Base-by-base conservation (phyloP, 92 coral and sea anemone genomes). In the Actinostola sp. region DNA sequence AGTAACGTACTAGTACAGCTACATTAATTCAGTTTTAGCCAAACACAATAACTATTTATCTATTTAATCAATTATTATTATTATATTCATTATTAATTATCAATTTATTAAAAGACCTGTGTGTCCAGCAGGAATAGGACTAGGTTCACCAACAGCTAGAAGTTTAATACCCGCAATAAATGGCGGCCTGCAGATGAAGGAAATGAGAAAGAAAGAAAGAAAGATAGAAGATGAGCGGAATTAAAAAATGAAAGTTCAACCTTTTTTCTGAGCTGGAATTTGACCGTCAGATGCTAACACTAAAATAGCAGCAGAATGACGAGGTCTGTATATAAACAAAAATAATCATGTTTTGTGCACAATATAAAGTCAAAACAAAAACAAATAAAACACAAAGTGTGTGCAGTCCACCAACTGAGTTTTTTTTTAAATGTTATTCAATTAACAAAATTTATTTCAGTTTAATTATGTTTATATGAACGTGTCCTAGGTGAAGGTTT, bases 221-320 rank as follows among this genome's bases (percentile, higher is more conserved):
- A 48, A 48, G 25, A 21, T 8, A 29, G 23, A 46, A 12, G n/a
- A 51, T 8, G 39, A 61, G 11, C 30, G 64, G 7, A 29, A 16
- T 8, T 3, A 28, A 32, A 19, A 45, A 19, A 31, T 10, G 15
- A 52, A 30, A 15, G 28, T 31, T 59, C 12, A 41, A 89, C 96
- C 96, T 89, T 65, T 57, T 35, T 63, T 6, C 9, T 64, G 65
- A 2, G 63, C 34, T 34, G 86, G 84, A 55, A 89, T 89, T n/a
- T 0, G 1, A 15, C 96, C 96, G 12, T 70, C 96, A 59, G 86
- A 55, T 2, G 91, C 96, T 55, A 68, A 56, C 39, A 89, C 76
- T 41, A 56, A 57, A 70, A 93, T 93, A 16, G 87, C 93, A 35
- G 93, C 98, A 62, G 88, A 73, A 57, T 75, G 67, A 14, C 48